phyloP scores from a whole-genome alignment of 2,113 vertebrate species.

The Tupaia chinensis region DNA sequence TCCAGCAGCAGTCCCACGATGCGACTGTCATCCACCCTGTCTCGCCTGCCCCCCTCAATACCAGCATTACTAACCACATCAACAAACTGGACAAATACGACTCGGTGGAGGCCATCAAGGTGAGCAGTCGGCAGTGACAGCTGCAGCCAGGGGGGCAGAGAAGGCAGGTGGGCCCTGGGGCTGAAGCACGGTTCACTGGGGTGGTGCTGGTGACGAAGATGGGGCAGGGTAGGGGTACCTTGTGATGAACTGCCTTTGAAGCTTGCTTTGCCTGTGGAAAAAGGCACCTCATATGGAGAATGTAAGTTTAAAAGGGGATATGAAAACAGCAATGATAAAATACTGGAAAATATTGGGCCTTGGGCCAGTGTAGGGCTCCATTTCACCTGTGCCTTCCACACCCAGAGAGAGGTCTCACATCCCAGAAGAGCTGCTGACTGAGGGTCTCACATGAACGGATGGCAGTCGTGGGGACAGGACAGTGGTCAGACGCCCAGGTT shows the following conservation, averaged over 20 bases:
- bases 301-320: too few species aligned
- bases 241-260: rapidly evolving
- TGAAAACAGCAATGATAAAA: background rate
- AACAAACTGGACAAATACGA: constrained; percentile 99
- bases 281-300: background rate
- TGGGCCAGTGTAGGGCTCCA: background rate
- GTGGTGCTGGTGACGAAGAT: rapidly evolving
- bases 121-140: constrained; percentile 64
- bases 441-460: rapidly evolving
- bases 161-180: background rate
- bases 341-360: background rate
- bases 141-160: background rate
- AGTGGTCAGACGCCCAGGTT: too few species aligned
- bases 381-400: background rate
- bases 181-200: rapidly evolving
- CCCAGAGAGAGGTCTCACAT: too few species aligned
- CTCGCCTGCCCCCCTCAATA: constrained; percentile 95
- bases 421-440: too few species aligned
- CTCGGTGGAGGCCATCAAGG: constrained; percentile 98
- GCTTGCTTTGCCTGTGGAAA: background rate
- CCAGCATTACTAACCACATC: constrained; percentile 99
- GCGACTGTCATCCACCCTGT: constrained; percentile 98
- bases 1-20: constrained; percentile 96
- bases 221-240: rapidly evolving
- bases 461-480: rapidly evolving